Conservation (phyloP, 1,140 invertebrate genomes). For the Pogonognathellus flavescens region DNA sequence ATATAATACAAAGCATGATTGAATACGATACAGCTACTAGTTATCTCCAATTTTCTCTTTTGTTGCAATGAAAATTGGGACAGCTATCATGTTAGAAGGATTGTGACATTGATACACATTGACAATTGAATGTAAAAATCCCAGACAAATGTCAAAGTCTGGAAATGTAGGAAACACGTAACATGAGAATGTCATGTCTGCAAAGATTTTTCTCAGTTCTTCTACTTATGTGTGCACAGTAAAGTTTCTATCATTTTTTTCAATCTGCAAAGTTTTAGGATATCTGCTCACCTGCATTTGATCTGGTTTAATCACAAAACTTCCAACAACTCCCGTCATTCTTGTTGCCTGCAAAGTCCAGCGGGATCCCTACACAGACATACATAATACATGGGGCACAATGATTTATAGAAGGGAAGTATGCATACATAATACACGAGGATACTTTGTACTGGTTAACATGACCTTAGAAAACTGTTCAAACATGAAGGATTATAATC, state of each 20-base stretch:
- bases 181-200: too few species aligned
- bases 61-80: neutral
- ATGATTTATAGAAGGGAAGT: neutral
- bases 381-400: neutral
- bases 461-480: conserved; percentile 9
- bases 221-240: too few species aligned
- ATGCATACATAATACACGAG: neutral
- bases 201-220: too few species aligned
- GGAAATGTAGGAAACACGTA: too few species aligned
- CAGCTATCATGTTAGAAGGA: neutral
- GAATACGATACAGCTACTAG: neutral
- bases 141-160: too few species aligned
- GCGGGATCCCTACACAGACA: conserved; percentile 72
- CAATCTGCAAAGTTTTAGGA: neutral
- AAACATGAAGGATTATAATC: conserved; percentile 8
- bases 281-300: conserved; percentile 71
- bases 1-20: neutral
- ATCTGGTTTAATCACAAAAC: conserved; percentile 71
- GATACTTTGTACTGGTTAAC: neutral
- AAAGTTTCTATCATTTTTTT: neutral
- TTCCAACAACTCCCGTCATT: conserved; percentile 72
- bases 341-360: conserved; percentile 76
- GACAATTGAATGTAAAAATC: too few species aligned
- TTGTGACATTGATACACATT: neutral
- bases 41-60: neutral